Percentiles rank a stretch among this genome's conserved stretches.
Evolutionary conservation across 1,140 invertebrate genomes (phyloP).

Genomic region (Triops cancriformis): DNA sequence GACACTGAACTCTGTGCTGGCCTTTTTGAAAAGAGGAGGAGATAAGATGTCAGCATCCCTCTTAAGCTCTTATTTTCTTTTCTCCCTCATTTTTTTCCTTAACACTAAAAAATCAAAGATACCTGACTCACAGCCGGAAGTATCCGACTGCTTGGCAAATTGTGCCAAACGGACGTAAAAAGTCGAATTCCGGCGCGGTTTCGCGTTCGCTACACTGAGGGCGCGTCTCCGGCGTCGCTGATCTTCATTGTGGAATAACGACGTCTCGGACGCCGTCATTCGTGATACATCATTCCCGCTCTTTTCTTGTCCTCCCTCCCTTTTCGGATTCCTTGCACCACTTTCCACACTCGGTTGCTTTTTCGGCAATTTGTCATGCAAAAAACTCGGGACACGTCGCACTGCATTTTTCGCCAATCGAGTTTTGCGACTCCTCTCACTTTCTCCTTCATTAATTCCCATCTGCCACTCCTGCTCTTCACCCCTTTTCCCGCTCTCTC

Average conservation of each 20-base stretch:
- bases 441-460: too few species aligned
- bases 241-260: background rate
- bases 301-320: background rate
- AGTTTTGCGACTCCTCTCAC: background rate
- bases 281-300: background rate
- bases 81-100: background rate
- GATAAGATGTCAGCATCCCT: background rate
- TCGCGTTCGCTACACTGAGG: background rate
- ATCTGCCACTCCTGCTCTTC: background rate
- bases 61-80: background rate
- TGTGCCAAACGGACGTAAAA: conserved; percentile 4
- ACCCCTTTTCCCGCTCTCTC: background rate
- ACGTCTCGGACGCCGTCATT: conserved; percentile 8
- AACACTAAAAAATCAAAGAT: background rate
- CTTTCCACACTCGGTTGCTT: background rate
- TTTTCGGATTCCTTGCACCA: background rate
- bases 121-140: conserved; percentile 12
- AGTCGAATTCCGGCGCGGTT: background rate
- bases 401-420: background rate
- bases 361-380: background rate
- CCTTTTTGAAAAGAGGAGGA: background rate
- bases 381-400: background rate
- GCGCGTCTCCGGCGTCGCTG: background rate
- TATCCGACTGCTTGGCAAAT: background rate
- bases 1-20: background rate